A percentile compares a stretch with the other conserved stretches of the same genome.
Conservation (phyloP, 2,888 invertebrate genomes). For the Cheilosia vernalis region DNA sequence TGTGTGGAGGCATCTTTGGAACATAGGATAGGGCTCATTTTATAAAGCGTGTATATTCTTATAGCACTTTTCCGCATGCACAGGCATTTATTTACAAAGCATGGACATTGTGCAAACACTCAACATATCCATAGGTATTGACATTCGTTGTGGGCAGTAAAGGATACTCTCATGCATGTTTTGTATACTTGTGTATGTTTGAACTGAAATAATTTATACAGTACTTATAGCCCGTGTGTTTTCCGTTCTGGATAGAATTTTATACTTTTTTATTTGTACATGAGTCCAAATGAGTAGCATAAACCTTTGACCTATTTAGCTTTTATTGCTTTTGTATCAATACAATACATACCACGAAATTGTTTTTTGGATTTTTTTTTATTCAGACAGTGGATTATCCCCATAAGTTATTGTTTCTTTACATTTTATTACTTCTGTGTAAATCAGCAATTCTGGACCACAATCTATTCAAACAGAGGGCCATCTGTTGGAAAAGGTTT, state of each 20-base stretch:
- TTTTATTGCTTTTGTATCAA: constrained; percentile 42
- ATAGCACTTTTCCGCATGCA: constrained; percentile 25
- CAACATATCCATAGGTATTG: constrained; percentile 48
- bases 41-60: constrained; percentile 19
- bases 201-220: constrained; percentile 54
- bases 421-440: constrained; percentile 22
- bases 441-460: not conserved
- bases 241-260: constrained; percentile 36
- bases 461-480: too few relatives aligned
- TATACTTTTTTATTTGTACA: constrained; percentile 47
- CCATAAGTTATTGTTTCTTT: constrained; percentile 1
- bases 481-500: not conserved
- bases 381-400: not conserved
- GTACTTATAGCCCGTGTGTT: constrained; percentile 42
- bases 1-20: constrained; percentile 11
- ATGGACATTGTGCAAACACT: constrained; percentile 41
- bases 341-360: constrained; percentile 14
- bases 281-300: constrained; percentile 37
- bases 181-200: constrained; percentile 33
- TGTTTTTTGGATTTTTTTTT: not conserved
- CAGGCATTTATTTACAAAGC: constrained; percentile 32
- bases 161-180: constrained; percentile 10
- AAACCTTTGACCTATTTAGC: constrained; percentile 52
- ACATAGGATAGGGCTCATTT: constrained; percentile 2
- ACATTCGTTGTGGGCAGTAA: constrained; percentile 35